Evolutionary conservation across 2,797 vertebrate species (phyloP), one percentile per base, ranked within the genome.

Genomic region (Delichon dasypus): DNA sequence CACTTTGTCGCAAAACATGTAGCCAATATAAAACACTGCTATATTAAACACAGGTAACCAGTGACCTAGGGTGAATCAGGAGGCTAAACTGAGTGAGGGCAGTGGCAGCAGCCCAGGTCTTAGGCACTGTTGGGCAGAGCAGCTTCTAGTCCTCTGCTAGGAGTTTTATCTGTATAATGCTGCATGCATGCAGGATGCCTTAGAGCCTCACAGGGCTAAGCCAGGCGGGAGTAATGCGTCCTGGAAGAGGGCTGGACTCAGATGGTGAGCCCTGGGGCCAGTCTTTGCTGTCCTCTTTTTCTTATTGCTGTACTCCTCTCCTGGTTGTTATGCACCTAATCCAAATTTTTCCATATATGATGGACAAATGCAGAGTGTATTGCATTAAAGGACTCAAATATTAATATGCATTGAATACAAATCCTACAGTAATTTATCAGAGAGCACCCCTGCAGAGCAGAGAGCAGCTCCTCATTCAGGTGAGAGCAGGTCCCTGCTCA

Each of bases 391-490:
- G 11, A 66, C 45, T 53, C 13, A 34, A 11, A 26, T 60, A n/a
- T 51, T 38, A 36, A 21, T 12, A 55, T 9, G 4, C 36, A 5
- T 22, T 44, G 15, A 10, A 29, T 45, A 21, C 10, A 76, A 68
- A 83, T 16, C 21, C 29, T 55, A 10, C 5, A 45, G 42, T 38
- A 13, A 26, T 85, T 75, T 61, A 25, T 42, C 50, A 45, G 60
- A 70, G 27, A 47, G 5, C 25, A 40, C 3, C 19, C 25, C 54
- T 58, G 38, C 30, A 61, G 72, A 72, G 16, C 11, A 73, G 55
- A n/a, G 1, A 57, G 38, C 29, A 71, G 10, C 21, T 79, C 6
- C 40, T 5, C 0, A 0, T 16, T 36, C 13, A 53, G 66, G 9
- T 29, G 30, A 55, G 30, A 48, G 9, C 14, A 50, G 42, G 15